Evolutionary conservation across 2,888 invertebrate genomes (phyloP), one percentile per base, ranked within the genome.

Genomic region (Steromphala cineraria): DNA sequence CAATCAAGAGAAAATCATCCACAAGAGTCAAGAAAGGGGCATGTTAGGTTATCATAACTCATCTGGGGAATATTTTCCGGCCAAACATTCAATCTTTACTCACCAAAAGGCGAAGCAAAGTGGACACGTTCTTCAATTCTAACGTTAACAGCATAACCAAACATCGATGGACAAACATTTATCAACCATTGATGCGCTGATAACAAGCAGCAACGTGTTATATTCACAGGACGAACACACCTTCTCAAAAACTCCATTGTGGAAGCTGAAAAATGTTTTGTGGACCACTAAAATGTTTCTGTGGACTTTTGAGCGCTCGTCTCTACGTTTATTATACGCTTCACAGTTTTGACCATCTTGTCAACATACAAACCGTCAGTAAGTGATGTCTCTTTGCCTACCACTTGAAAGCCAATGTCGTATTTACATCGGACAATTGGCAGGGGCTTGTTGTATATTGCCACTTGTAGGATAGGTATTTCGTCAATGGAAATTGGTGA

Each of bases 311-410:
- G 36, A 36, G 56, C 24, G 19, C 21, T 62, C 62, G 24, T 62
- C 17, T 28, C 28, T 62, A 28, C 28, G 3, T 24, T 62, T 62
- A 62, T 62, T 62, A 62, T 62, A 15, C 28, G 62, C 62, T 62
- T 62, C 62, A 62, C 62, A 62, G 28, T 28, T 62, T 28, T 62
- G 62, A 62, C 24, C 13, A 62, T 62, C 28, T 24, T 62, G 62
- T 62, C 21, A 62, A 62, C 62, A 62, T 28, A 15, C 62, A 8
- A 8, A 24, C 24, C 17, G 28, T 24, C 28, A 62, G 62, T 62
- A 62, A 62, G 62, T 62, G 62, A 62, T 28, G 28, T 62, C 28
- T 62, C 62, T 62, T 62, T 62, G 62, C 62, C 62, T 62, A 62
- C 62, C 62, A 62, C 62, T 62, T 62, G 62, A 62, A n/a, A 24